phyloP scores from a whole-genome alignment of 2,797 vertebrate genomes.

The Brachyrhaphis roseni region DNA sequence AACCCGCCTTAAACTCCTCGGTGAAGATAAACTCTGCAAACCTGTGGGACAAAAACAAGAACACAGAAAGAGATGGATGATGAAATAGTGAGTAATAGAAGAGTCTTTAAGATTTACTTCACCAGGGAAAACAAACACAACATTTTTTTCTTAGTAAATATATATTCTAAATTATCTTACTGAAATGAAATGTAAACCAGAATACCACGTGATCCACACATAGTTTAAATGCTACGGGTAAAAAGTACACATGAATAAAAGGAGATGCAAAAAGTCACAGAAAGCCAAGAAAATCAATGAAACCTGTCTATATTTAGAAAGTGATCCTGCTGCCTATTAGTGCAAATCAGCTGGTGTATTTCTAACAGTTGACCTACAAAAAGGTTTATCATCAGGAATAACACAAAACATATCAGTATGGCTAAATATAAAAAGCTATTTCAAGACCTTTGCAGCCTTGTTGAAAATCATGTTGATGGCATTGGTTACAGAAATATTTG shows the following conservation, averaged over 20 bases:
- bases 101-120: background rate
- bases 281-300: background rate
- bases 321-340: background rate
- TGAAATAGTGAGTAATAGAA: background rate
- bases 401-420: background rate
- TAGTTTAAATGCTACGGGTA: background rate
- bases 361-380: background rate
- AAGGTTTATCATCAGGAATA: background rate
- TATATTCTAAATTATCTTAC: background rate
- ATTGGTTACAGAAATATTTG: background rate
- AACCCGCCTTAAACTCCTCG: slow-evolving; percentile 89
- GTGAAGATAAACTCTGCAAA: slow-evolving; percentile 92
- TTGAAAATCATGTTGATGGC: background rate
- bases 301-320: background rate
- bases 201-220: background rate
- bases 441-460: background rate
- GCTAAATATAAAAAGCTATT: background rate
- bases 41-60: slow-evolving; percentile 64
- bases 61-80: background rate
- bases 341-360: background rate
- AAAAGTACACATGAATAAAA: background rate
- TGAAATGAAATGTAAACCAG: background rate
- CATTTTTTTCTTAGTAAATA: background rate
- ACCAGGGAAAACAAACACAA: background rate
- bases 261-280: background rate